phyloP scores from a whole-genome alignment of 2,888 invertebrate genomes.

The Aradus depressus region DNA sequence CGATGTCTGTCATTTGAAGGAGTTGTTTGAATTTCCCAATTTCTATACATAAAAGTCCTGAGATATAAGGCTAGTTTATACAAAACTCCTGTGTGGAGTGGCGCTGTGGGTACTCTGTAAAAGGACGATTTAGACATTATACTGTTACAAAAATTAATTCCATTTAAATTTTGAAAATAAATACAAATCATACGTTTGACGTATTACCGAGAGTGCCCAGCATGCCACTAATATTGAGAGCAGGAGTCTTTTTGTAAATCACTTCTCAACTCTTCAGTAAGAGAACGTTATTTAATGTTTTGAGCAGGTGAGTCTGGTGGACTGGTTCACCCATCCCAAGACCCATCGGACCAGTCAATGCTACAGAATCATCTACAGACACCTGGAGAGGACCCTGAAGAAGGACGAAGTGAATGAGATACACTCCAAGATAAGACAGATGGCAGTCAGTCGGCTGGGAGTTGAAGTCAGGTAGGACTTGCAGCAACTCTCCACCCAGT shows the following conservation, averaged over 20 bases:
- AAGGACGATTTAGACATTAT: too few relatives aligned
- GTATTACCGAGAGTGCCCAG: not conserved
- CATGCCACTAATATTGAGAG: not conserved
- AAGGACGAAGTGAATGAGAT: constrained; percentile 75
- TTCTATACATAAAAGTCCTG: too few relatives aligned
- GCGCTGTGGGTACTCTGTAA: too few relatives aligned
- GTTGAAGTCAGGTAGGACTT: too few relatives aligned
- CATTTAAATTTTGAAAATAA: not conserved
- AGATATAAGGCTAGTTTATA: too few relatives aligned
- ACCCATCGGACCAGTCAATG: constrained; percentile 72
- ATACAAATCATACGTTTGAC: too few relatives aligned
- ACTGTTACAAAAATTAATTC: too few relatives aligned
- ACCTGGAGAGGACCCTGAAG: constrained; percentile 78
- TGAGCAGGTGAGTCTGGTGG: constrained; percentile 62
- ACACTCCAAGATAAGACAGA: constrained; percentile 62
- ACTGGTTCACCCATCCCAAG: constrained; percentile 80
- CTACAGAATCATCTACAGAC: constrained; percentile 85
- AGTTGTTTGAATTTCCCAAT: too few relatives aligned
- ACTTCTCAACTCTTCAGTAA: not conserved
- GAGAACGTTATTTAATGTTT: constrained; percentile 30
- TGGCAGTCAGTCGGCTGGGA: constrained; percentile 41
- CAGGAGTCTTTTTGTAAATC: not conserved
- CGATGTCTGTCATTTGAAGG: too few relatives aligned
- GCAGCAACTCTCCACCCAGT: too few relatives aligned
- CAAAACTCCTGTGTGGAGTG: too few relatives aligned